Evolutionary conservation across 2,797 vertebrate species (phyloP).

Genomic region (Chromis chromis): DNA sequence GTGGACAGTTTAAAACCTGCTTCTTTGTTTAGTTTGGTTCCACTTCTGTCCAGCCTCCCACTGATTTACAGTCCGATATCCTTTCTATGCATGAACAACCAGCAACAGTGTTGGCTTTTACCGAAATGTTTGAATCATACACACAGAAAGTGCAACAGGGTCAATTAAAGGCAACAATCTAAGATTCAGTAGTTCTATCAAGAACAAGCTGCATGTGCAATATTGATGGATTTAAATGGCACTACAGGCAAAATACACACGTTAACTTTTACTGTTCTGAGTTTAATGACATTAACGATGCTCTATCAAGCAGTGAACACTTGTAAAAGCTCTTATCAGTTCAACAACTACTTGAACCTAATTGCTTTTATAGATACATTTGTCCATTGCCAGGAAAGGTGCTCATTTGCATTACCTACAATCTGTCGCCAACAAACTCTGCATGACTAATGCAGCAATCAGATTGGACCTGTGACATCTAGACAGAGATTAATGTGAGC

Average conservation of each 20-base stretch:
- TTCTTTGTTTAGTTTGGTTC: conserved; percentile 36
- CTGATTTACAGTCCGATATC: conserved; percentile 15
- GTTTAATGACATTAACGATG: too few relatives aligned
- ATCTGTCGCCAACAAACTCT: not conserved
- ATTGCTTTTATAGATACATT: not conserved
- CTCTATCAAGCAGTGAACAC: not conserved
- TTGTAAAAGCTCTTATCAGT: conserved; percentile 11
- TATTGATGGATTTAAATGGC: not conserved
- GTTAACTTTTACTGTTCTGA: too few relatives aligned
- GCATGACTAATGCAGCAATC: conserved; percentile 23
- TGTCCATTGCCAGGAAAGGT: not conserved
- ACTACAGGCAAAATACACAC: too few relatives aligned
- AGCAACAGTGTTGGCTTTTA: conserved; percentile 18
- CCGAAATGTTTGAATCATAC: conserved; percentile 19
- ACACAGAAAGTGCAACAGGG: conserved; percentile 4
- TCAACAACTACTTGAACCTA: not conserved
- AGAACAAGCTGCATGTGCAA: not conserved
- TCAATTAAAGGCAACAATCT: not conserved
- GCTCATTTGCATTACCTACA: not conserved
- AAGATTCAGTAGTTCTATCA: too few relatives aligned
- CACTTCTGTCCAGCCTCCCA: not conserved
- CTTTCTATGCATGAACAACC: conserved; percentile 25
- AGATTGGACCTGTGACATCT: conserved; percentile 2
- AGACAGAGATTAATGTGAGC: conserved; percentile 37
- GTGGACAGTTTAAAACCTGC: conserved; percentile 20